phyloP scores from a whole-genome alignment of 2,113 vertebrate genomes.

The Abramis brama region DNA sequence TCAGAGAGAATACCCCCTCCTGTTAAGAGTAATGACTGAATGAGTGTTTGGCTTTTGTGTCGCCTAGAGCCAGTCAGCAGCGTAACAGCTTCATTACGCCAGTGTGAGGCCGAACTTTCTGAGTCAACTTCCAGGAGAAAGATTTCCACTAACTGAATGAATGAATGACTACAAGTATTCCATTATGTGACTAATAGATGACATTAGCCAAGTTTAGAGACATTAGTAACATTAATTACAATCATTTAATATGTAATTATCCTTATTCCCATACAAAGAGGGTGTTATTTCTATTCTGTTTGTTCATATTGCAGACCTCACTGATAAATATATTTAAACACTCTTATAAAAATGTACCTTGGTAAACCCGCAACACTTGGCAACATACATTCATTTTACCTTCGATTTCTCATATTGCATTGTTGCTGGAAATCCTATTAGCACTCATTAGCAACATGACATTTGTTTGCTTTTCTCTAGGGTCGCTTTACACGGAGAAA shows the following conservation, averaged over 20 bases:
- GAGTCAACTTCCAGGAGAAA: constrained; percentile 3
- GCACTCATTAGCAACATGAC: neutral
- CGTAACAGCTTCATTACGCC: constrained; percentile 1
- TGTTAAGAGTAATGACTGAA: constrained; percentile 49
- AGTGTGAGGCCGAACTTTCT: neutral
- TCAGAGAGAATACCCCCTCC: constrained; percentile 39
- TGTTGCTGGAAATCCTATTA: neutral
- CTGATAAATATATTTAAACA: neutral
- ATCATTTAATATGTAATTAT: neutral
- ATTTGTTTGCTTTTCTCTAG: neutral
- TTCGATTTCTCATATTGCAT: neutral
- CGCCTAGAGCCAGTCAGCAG: constrained; percentile 21
- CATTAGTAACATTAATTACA: constrained; percentile 9
- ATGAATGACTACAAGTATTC: neutral
- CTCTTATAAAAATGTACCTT: neutral
- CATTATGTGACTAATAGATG: constrained; percentile 12
- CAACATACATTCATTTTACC: neutral
- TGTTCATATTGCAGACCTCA: neutral
- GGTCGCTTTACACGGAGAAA: neutral
- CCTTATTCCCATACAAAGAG: neutral
- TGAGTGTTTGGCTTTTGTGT: constrained; percentile 39
- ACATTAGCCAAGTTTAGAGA: neutral
- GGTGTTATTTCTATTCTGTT: neutral
- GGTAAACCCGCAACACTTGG: neutral
- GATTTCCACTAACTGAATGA: constrained; percentile 10